Evolutionary conservation across 2,888 invertebrate genomes (phyloP).

Genomic region (Dicranocentrus wangi): DNA sequence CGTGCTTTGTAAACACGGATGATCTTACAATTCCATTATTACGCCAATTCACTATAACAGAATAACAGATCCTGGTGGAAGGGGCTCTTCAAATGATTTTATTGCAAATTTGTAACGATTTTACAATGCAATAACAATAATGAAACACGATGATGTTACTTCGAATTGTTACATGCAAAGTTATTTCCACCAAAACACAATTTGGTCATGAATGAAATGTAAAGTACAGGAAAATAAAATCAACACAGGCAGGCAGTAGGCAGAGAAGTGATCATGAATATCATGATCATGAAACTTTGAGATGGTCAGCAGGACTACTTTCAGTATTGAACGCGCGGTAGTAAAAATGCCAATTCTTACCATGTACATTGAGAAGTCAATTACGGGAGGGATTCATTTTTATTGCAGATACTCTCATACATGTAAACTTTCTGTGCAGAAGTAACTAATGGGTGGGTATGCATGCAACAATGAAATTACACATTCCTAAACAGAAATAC

Average conservation of each 20-base stretch:
- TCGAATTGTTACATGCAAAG: neutral
- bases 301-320: neutral
- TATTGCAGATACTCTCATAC: neutral
- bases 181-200: neutral
- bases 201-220: neutral
- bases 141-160: neutral
- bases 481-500: neutral
- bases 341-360: neutral
- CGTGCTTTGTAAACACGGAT: too few relatives aligned
- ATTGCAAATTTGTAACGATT: too few relatives aligned
- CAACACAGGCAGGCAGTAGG: neutral
- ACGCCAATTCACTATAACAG: too few relatives aligned
- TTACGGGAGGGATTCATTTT: slow-evolving; percentile 1
- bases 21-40: too few relatives aligned
- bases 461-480: neutral
- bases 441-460: neutral
- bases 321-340: slow-evolving; percentile 4
- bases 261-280: too few relatives aligned
- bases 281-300: slow-evolving; percentile 5
- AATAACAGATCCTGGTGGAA: too few relatives aligned
- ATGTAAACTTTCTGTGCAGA: neutral
- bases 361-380: neutral
- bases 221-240: neutral
- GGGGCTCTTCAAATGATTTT: too few relatives aligned
- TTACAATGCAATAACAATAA: too few relatives aligned